Conservation (phyloP, 2,797 vertebrate genomes). For the Micromesistius poutassou region DNA sequence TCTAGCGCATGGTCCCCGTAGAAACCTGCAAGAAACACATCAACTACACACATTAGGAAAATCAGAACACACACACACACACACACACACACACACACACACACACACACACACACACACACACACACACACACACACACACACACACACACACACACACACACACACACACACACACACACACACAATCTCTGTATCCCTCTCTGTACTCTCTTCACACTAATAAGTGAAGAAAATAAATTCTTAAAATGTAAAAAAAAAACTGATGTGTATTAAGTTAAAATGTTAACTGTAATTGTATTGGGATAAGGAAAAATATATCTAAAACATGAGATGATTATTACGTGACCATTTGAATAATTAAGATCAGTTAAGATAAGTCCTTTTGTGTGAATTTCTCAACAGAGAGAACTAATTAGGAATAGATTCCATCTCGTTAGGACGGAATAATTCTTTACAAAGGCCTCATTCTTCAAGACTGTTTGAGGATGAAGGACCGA, state of each 20-base stretch:
- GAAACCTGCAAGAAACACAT: conserved; percentile 69
- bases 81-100: background rate
- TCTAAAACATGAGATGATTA: background rate
- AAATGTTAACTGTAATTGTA: background rate
- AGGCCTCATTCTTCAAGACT: background rate
- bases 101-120: too few relatives aligned
- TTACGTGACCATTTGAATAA: background rate
- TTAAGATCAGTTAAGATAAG: background rate
- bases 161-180: too few relatives aligned
- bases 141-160: too few relatives aligned
- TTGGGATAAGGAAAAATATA: background rate
- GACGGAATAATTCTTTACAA: background rate
- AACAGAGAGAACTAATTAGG: too few relatives aligned
- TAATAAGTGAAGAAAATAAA: too few relatives aligned
- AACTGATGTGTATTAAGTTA: too few relatives aligned
- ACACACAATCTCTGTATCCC: too few relatives aligned
- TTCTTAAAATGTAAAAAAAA: too few relatives aligned
- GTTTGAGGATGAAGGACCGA: background rate
- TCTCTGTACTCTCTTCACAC: too few relatives aligned
- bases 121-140: too few relatives aligned
- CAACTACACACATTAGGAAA: conserved; percentile 19
- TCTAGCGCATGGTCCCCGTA: conserved; percentile 71
- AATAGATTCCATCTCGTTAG: background rate
- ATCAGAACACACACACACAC: background rate
- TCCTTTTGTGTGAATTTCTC: too few relatives aligned